A percentile compares a stretch with the other conserved stretches of the same genome.
These are phyloP conservation scores for Paraplagusia blochii DNA, from an alignment of 2,113 vertebrate species.

Conservation along the genomic window DNA sequence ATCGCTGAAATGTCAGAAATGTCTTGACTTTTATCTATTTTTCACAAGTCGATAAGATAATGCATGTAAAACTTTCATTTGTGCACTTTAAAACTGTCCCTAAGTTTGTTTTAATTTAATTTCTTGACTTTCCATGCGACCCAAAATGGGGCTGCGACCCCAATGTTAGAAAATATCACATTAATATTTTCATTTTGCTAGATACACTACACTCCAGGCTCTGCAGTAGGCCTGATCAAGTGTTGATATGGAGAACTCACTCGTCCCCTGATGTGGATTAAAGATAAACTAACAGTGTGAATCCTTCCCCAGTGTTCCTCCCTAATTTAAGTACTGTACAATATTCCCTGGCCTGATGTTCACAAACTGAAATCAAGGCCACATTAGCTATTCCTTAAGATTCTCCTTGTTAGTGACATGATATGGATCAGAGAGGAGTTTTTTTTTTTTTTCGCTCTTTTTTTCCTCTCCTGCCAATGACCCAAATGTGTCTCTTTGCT, in stretches of 20 bases:
- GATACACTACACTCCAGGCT: no score
- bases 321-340: constrained; percentile 40
- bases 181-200: neutral
- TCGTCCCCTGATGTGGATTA: constrained; percentile 25
- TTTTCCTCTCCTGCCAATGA: constrained; percentile 66
- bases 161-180: no score
- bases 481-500: constrained; percentile 66
- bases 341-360: constrained; percentile 67
- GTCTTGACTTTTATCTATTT: neutral
- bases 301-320: constrained; percentile 34
- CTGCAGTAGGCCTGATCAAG: no score
- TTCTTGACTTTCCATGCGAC: constrained; percentile 1
- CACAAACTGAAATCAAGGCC: constrained; percentile 70
- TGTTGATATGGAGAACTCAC: constrained; percentile 18
- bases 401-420: constrained; percentile 64
- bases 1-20: constrained; percentile 2
- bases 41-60: neutral
- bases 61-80: no score
- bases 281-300: constrained; percentile 32
- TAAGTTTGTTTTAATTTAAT: no score
- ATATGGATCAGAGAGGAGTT: constrained; percentile 59
- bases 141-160: no score
- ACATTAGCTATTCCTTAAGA: constrained; percentile 77
- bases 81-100: no score
- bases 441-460: constrained; percentile 39